Evolutionary conservation across 2,113 vertebrate genomes (phyloP).

Genomic region (Lamprotornis superbus): DNA sequence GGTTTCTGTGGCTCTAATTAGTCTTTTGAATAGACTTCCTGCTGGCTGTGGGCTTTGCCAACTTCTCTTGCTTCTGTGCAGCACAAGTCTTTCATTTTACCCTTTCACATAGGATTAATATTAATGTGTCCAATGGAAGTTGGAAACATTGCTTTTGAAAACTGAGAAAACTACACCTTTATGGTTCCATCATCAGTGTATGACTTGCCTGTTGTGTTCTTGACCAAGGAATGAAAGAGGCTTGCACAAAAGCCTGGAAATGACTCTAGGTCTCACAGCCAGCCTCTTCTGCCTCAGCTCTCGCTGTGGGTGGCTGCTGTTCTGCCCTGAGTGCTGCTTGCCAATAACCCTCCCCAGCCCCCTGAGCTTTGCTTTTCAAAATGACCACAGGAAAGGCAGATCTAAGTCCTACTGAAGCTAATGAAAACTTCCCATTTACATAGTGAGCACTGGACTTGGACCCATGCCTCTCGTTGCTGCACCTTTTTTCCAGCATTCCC

Average conservation of each 20-base stretch:
- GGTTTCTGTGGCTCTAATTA: constrained; percentile 41
- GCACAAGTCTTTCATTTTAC: neutral
- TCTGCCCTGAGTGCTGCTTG: neutral
- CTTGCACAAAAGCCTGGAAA: neutral
- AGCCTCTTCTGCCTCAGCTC: neutral
- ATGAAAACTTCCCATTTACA: neutral
- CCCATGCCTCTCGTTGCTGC: neutral
- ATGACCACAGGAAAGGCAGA: neutral
- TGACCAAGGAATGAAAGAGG: neutral
- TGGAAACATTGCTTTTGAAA: neutral
- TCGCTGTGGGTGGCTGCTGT: neutral
- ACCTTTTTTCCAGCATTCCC: neutral
- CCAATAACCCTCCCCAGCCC: neutral
- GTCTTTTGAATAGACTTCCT: constrained; percentile 40
- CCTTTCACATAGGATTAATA: neutral
- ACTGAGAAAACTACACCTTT: neutral
- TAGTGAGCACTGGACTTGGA: neutral
- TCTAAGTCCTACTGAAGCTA: neutral
- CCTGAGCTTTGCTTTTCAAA: neutral
- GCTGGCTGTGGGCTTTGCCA: constrained; percentile 22
- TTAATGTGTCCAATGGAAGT: neutral
- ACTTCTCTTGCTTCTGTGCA: constrained; percentile 24
- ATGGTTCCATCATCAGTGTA: neutral
- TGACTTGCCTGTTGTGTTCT: neutral
- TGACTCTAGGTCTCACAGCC: neutral